Evolutionary conservation across 2,113 vertebrate species (phyloP), one percentile per base, ranked within the genome.

Genomic region (Toxotes jaculatrix): DNA sequence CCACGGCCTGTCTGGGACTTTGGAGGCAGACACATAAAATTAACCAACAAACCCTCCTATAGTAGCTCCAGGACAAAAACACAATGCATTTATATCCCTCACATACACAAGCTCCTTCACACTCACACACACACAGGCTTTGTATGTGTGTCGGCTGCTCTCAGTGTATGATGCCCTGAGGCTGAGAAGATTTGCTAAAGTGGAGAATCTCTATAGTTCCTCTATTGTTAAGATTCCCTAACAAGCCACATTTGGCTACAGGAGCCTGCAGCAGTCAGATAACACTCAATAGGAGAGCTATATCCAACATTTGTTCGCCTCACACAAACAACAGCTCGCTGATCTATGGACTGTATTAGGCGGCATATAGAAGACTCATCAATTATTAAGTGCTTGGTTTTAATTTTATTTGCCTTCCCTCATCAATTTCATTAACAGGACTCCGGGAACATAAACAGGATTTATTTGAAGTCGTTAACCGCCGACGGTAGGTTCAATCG

Each of bases 381-480:
- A 59, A 38, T 76, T 68, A 82, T 84, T 65, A 66, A 80, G 31
- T 10, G 32, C 66, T 62, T 11, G 31, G 34, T 59, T 84, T 82
- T 47, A 67, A 80, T 81, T 78, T 79, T 53, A 74, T 69, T 80
- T 83, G 36, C 43, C 42, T 55, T n/a, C 49, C 13, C n/a, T 83
- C 68, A 68, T 80, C 40, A 64, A n/a, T 82, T 80, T 61, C 65
- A 82, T 82, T 64, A 82, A 62, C n/a, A 65, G 17, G 38, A 77
- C 77, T 79, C 40, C 0, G 57, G 31, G 34, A 81, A 55, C 78
- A 43, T 36, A 23, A 75, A 45, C 27, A 10, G 65, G 79, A 79
- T 87, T 80, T 67, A 78, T 78, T 1, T 42, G 38, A 23, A 61
- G 79, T 31, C 7, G 34, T 82, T 82, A 68, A 13, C 7, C 38